Evolutionary conservation across 2,797 vertebrate species (phyloP), one percentile per base, ranked within the genome.

Genomic region (Geotrypetes seraphini): DNA sequence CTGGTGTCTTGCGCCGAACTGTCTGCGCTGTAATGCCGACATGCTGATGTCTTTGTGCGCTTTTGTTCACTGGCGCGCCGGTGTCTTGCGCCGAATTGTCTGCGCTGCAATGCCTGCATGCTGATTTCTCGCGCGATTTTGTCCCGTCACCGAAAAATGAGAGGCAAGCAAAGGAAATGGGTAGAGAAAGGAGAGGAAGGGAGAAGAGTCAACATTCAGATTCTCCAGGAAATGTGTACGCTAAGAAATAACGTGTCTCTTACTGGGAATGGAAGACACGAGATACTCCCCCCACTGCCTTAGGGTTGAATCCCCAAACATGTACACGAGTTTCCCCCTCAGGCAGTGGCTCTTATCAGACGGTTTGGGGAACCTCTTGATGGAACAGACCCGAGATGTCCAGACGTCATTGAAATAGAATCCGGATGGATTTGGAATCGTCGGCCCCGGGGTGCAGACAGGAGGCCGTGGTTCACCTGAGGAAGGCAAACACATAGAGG

Each of bases 341-440:
- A 71, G 36, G n/a, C 69, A 71, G 12, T 19, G 4, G 7, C 31
- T 19, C 10, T 38, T 20, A 4, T 19, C 25, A 12, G 23, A 8
- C 3, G 47, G 8, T 6, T 13, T 23, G 19, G 27, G n/a, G 17
- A 67, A 71, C 4, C 19, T 19, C 4, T 3, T 36, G 2, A 20
- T 23, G 8, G 15, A 16, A 28, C 69, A 71, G 16, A 41, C 28
- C 9, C 63, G 22, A 2, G 64, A 68, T 1, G 37, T 50, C 67
- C 67, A 71, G 5, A 10, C 14, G 20, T 63, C 59, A 4, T 45
- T 10, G 28, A 56, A 34, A 31, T 59, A 68, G 35, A 57, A 71
- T 2, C 65, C 68, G 18, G 64, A 61, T 9, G 46, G 53, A 19
- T 53, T 43, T n/a, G 59, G 47, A 11, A 46, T 23, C 2, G 60